Percentiles rank a stretch among this genome's conserved stretches.
phyloP scores from a whole-genome alignment of 2,797 vertebrate species.

The Chloroceryle amazona region DNA sequence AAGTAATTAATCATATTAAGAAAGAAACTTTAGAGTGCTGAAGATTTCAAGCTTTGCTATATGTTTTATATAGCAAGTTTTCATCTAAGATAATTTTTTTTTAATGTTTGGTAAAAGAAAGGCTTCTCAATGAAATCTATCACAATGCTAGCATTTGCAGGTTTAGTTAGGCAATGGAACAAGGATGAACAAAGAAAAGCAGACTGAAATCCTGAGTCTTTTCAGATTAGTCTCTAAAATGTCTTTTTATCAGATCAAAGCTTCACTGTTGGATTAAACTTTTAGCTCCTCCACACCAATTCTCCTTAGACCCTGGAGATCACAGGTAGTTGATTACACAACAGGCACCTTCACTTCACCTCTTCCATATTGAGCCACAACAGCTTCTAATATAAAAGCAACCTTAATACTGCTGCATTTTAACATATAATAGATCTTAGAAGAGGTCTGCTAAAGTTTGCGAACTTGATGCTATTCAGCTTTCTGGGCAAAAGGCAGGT shows the following conservation, averaged over 20 bases:
- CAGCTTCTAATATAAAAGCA: not conserved
- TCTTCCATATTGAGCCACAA: not conserved
- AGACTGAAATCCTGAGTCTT: not conserved
- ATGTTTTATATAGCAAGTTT: not conserved
- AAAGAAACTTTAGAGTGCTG: not conserved
- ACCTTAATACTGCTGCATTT: not conserved
- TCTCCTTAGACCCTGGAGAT: slow-evolving; percentile 14
- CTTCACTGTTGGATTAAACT: slow-evolving; percentile 1
- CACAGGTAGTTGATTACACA: slow-evolving; percentile 26
- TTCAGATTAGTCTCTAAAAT: slow-evolving; percentile 15
- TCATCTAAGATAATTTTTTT: not conserved
- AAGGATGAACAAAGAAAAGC: not conserved
- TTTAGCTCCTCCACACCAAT: not conserved
- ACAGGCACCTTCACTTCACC: not conserved
- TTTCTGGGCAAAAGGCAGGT: not conserved
- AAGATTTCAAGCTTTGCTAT: not conserved
- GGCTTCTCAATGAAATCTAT: not conserved
- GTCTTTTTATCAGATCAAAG: slow-evolving; percentile 35
- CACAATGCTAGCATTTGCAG: fast-evolving
- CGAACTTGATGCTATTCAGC: not conserved
- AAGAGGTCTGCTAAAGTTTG: not conserved
- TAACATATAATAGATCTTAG: not conserved
- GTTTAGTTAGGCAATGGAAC: not conserved
- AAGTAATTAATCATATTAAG: not conserved
- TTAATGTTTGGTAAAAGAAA: not conserved